These are phyloP conservation scores for Drosophila mettleri DNA, from an alignment of 2,888 invertebrate genomes.

Conservation along the genomic window DNA sequence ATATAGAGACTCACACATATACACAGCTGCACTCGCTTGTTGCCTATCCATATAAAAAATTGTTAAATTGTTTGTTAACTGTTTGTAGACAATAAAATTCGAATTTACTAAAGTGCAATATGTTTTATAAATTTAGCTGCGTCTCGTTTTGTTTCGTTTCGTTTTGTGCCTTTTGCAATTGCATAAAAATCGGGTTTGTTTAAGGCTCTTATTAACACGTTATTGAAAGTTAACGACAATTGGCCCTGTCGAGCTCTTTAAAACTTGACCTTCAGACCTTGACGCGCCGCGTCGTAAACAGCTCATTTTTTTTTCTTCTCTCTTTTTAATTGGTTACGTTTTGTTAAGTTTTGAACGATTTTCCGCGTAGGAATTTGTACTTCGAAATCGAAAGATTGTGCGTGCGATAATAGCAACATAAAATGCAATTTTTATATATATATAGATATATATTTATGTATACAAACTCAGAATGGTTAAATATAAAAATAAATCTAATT, in stretches of 20 bases:
- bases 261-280: slow-evolving; percentile 58
- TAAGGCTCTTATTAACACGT: slow-evolving; percentile 37
- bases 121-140: neutral
- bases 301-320: slow-evolving; percentile 8
- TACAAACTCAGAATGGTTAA: too few relatives aligned
- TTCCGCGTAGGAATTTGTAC: slow-evolving; percentile 42
- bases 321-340: slow-evolving; percentile 64
- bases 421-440: neutral
- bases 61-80: slow-evolving; percentile 72
- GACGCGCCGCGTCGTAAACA: slow-evolving; percentile 40
- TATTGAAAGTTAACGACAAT: slow-evolving; percentile 48
- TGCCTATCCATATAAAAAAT: slow-evolving; percentile 51
- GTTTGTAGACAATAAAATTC: slow-evolving; percentile 68
- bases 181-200: slow-evolving; percentile 30
- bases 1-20: slow-evolving; percentile 20
- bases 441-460: too few relatives aligned
- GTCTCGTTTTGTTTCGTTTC: neutral
- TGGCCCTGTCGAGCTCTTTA: slow-evolving; percentile 44
- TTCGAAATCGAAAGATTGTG: slow-evolving; percentile 12
- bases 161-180: slow-evolving; percentile 5
- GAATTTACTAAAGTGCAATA: slow-evolving; percentile 60
- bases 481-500: too few relatives aligned
- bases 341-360: slow-evolving; percentile 60
- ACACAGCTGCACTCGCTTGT: slow-evolving; percentile 21
- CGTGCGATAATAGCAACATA: neutral